A percentile compares a stretch with the other conserved stretches of the same genome.
Evolutionary conservation across 2,888 invertebrate species (phyloP).

Genomic region (Xestia ashworthii): DNA sequence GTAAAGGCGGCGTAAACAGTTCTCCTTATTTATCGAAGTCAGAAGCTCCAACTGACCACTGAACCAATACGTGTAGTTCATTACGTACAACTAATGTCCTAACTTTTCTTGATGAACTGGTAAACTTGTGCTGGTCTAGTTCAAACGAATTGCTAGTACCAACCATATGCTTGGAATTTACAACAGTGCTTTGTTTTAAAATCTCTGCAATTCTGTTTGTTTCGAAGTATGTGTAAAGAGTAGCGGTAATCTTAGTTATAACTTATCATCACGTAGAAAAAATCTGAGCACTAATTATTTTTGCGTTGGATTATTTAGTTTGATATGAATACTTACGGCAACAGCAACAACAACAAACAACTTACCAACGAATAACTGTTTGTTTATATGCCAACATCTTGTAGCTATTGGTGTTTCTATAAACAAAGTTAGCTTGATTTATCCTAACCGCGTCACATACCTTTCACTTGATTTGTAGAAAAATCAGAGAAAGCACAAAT

Average conservation of each 20-base stretch:
- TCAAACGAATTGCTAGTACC: constrained; percentile 13
- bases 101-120: constrained; percentile 52
- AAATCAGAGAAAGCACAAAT: too few relatives aligned
- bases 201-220: neutral
- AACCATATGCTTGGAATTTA: neutral
- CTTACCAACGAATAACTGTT: too few relatives aligned
- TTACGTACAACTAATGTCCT: constrained; percentile 47
- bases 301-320: neutral
- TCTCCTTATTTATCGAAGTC: constrained; percentile 34
- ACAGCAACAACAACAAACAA: too few relatives aligned
- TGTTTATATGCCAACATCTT: too few relatives aligned
- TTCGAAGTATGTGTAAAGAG: neutral
- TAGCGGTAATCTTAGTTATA: neutral
- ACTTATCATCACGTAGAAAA: neutral
- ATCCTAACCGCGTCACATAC: too few relatives aligned
- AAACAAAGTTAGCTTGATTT: too few relatives aligned
- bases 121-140: constrained; percentile 36
- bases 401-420: too few relatives aligned
- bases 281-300: neutral
- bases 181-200: constrained; percentile 17
- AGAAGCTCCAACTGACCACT: constrained; percentile 37
- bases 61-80: constrained; percentile 48
- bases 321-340: neutral
- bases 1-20: neutral
- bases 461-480: too few relatives aligned